phyloP scores from a whole-genome alignment of 2,888 invertebrate species.

The Chrysomela aeneicollis region DNA sequence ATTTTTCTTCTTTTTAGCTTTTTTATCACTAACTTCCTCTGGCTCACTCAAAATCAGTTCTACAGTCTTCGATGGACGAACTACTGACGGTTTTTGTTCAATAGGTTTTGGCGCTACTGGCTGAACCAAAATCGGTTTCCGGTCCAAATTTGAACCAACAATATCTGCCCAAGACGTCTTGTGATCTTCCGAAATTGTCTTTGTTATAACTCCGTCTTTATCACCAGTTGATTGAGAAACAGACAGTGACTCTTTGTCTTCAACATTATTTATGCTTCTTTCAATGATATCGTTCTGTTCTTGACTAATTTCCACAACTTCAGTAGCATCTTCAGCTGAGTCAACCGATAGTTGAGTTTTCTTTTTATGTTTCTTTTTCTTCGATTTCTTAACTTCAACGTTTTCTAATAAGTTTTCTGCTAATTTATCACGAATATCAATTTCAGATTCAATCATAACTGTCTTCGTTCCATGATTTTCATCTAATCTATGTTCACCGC shows the following conservation, averaged over 20 bases:
- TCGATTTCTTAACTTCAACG: conserved; percentile 25
- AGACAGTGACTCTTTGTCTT: background rate
- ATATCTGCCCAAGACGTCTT: conserved; percentile 27
- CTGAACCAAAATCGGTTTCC: background rate
- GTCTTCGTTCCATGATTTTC: too few relatives aligned
- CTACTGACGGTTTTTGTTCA: background rate
- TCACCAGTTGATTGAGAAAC: background rate
- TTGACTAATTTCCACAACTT: background rate
- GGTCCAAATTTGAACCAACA: conserved; percentile 25
- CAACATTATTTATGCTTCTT: background rate
- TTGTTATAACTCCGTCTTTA: background rate
- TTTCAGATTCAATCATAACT: too few relatives aligned
- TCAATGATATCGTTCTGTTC: background rate
- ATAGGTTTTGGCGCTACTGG: background rate
- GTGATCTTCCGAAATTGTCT: background rate
- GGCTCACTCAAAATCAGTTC: background rate
- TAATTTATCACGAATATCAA: too few relatives aligned
- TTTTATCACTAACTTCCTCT: conserved; percentile 20
- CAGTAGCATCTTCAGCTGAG: background rate
- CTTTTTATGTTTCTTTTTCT: conserved; percentile 38
- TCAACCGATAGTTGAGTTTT: conserved; percentile 32
- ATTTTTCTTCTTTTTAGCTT: conserved; percentile 35
- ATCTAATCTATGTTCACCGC: background rate
- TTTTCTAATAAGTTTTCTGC: background rate
- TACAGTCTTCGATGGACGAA: background rate